Percentiles rank a stretch among this genome's conserved stretches.
Evolutionary conservation across 2,888 invertebrate genomes (phyloP).

Genomic region (Oscheius sp.): DNA sequence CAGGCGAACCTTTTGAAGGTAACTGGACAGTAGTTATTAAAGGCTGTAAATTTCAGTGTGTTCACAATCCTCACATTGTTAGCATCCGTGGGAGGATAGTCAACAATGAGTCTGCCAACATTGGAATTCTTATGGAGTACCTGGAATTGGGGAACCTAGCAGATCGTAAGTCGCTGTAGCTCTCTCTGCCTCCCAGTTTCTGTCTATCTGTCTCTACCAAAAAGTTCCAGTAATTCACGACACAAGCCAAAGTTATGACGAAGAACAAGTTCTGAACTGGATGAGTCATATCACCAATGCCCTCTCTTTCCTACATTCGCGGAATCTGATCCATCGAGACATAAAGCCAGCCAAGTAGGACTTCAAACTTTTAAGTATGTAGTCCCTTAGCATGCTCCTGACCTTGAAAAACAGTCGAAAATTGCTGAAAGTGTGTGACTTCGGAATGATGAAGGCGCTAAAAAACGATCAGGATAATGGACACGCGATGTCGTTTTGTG

Average conservation of each 20-base stretch:
- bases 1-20: constrained; percentile 12
- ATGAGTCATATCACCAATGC: constrained; percentile 2
- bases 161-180: too few relatives aligned
- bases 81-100: too few relatives aligned
- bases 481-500: not conserved
- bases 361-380: not conserved
- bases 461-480: not conserved
- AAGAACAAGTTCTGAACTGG: constrained; percentile 9
- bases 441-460: constrained; percentile 6
- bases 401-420: not conserved
- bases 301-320: not conserved
- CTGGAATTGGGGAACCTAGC: too few relatives aligned
- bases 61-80: too few relatives aligned
- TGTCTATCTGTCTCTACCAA: too few relatives aligned
- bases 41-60: not conserved
- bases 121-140: too few relatives aligned
- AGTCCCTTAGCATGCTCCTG: constrained; percentile 7
- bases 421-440: not conserved
- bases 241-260: not conserved
- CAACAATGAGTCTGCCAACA: too few relatives aligned
- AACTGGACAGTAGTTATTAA: too few relatives aligned
- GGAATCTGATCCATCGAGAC: constrained; percentile 4
- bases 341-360: constrained; percentile 15
- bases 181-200: too few relatives aligned
- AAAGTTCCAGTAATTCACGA: not conserved